A percentile compares a stretch with the other conserved stretches of the same genome.
Conservation (phyloP, 2,888 invertebrate genomes). For the Parthenolecanium corni region DNA sequence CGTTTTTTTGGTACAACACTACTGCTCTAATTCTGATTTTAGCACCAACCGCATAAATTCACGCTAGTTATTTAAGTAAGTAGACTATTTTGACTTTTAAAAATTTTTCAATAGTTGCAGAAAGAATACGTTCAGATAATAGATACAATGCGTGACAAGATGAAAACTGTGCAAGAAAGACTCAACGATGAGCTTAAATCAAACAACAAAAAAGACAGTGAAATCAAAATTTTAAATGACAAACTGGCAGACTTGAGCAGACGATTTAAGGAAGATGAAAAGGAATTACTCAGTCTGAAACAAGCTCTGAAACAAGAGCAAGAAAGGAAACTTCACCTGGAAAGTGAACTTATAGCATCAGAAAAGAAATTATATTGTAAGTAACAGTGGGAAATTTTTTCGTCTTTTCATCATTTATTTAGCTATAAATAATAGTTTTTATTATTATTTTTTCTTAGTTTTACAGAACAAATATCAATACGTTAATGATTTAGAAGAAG, state of each 20-base stretch:
- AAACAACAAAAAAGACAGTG: neutral
- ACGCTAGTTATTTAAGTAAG: too few relatives aligned
- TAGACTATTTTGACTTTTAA: too few relatives aligned
- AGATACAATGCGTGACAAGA: neutral
- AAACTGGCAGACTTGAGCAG: neutral
- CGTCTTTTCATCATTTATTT: neutral
- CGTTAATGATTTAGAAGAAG: neutral
- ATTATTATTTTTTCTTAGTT: neutral
- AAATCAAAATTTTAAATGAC: slow-evolving; percentile 6
- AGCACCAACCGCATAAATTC: too few relatives aligned
- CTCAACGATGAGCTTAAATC: neutral
- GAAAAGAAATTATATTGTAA: slow-evolving; percentile 3
- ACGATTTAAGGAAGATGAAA: neutral
- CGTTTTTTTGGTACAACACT: too few relatives aligned
- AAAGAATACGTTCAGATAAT: slow-evolving; percentile 13
- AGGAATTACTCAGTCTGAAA: neutral
- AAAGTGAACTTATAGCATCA: neutral
- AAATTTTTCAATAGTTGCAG: too few relatives aligned
- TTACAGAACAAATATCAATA: slow-evolving; percentile 7
- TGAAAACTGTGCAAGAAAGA: neutral
- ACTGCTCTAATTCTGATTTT: too few relatives aligned
- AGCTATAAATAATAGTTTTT: neutral
- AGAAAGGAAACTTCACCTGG: slow-evolving; percentile 3
- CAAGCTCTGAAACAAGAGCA: slow-evolving; percentile 5
- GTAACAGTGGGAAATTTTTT: neutral